A percentile compares a stretch with the other conserved stretches of the same genome.
Conservation (phyloP, 1,140 invertebrate genomes). For the Camponotus pennsylvanicus region DNA sequence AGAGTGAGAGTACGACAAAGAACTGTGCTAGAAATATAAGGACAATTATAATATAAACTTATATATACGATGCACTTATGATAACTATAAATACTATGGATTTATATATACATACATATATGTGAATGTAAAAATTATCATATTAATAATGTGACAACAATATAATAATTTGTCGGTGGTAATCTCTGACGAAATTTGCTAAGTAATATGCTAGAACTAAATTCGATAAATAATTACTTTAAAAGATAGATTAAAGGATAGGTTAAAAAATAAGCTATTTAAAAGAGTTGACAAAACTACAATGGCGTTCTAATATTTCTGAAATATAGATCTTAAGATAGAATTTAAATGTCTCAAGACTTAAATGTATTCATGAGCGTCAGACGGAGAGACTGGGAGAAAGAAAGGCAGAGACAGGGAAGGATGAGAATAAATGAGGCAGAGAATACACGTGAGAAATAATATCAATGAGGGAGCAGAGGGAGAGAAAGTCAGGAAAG, state of each 20-base stretch:
- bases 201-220: not conserved
- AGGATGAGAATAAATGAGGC: not conserved
- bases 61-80: constrained; percentile 31
- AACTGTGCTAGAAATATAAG: constrained; percentile 19
- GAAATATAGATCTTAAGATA: constrained; percentile 40
- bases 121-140: constrained; percentile 32
- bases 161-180: constrained; percentile 22
- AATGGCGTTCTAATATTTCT: constrained; percentile 32
- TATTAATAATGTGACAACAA: constrained; percentile 24
- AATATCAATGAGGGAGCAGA: not conserved
- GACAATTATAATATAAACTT: constrained; percentile 31
- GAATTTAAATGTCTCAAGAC: constrained; percentile 43
- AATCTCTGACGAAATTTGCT: constrained; percentile 4
- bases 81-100: constrained; percentile 12
- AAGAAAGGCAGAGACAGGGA: not conserved
- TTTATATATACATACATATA: constrained; percentile 22
- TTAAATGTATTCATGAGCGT: constrained; percentile 39
- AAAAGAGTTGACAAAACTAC: constrained; percentile 10
- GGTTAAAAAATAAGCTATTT: constrained; percentile 8
- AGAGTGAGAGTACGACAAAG: constrained; percentile 16
- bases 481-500: not conserved
- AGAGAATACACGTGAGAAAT: not conserved
- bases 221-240: constrained; percentile 43
- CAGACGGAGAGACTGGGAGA: not conserved
- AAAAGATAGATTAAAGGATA: not conserved